Evolutionary conservation across 2,113 vertebrate species (phyloP), one percentile per base, ranked within the genome.

Genomic region (Argyrosomus japonicus): DNA sequence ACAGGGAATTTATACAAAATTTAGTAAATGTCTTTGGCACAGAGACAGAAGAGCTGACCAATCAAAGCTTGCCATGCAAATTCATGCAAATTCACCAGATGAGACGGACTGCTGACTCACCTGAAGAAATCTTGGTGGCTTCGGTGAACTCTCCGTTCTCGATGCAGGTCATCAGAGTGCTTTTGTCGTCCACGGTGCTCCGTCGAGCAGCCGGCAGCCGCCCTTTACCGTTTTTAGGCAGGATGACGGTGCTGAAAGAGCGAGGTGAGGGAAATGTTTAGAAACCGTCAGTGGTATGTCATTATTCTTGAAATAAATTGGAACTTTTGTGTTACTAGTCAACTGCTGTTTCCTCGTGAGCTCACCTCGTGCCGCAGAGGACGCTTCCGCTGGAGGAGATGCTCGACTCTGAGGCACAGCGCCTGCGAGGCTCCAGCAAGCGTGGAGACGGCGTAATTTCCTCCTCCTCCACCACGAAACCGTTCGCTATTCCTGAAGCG

Each of bases 381-480:
- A 97, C 91, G 77, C 97, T 97, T 25, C 95, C 96, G 86, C 96
- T 96, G 61, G 98, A 98, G 6, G 97, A 99, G 91, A 99, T 96
- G 94, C 98, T 99, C 45, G 98, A 99, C 92, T 99, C 98, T 0
- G 98, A 99, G 75, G 97, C 98, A 56, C 98, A 99, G 84, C 98
- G 97, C 10, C 98, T 96, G 0, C 98, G 97, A 79, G 97, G 97
- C 68, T 98, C 96, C 23, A 97, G 91, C 70, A 93, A 94, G 83
- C 97, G 96, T 63, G 95, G 93, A 75, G 93, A 85, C 4, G 94
- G 36, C 11, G 94, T 94, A 60, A 94, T 93, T 3, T 95, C 96
- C 73, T 88, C 83, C 69, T 92, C 86, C 58, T 95, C 93, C 14
- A 96, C 94, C 90, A 96, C 96, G 92, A 97, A 98, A 72, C 98